A percentile compares a stretch with the other conserved stretches of the same genome.
Evolutionary conservation across 2,888 invertebrate genomes (phyloP).

Genomic region (Xylota sylvarum): DNA sequence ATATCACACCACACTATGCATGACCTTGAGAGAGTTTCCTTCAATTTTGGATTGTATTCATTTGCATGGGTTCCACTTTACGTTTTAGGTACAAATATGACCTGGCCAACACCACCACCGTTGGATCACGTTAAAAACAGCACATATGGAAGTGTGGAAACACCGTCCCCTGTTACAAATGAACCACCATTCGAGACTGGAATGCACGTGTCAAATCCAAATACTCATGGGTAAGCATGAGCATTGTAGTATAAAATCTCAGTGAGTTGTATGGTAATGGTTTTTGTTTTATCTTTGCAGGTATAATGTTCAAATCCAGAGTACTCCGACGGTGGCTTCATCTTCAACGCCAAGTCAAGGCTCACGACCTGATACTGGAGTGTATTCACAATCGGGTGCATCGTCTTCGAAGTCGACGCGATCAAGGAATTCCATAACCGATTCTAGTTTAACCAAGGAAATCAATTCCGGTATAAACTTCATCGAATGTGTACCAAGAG

Average conservation of each 20-base stretch:
- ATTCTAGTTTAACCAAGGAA: conserved; percentile 85
- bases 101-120: conserved; percentile 83
- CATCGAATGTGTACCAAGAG: background rate
- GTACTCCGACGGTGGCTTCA: conserved; percentile 82
- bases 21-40: conserved; percentile 23
- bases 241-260: background rate
- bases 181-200: conserved; percentile 82
- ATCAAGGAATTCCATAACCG: conserved; percentile 81
- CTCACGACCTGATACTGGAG: conserved; percentile 82
- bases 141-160: conserved; percentile 84
- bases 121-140: conserved; percentile 83
- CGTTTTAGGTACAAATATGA: conserved; percentile 83
- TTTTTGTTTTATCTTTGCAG: conserved; percentile 77
- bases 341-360: conserved; percentile 81
- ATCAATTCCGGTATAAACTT: conserved; percentile 85
- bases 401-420: conserved; percentile 84
- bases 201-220: conserved; percentile 83
- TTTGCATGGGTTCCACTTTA: conserved; percentile 24
- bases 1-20: conserved; percentile 76
- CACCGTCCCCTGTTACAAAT: conserved; percentile 84
- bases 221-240: conserved; percentile 83
- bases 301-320: conserved; percentile 84
- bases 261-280: conserved; percentile 23
- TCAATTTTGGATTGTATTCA: conserved; percentile 10
- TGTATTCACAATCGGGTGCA: conserved; percentile 80